Evolutionary conservation across 2,888 invertebrate species (phyloP), one percentile per base, ranked within the genome.

Genomic region (Sphecodes monilicornis): DNA sequence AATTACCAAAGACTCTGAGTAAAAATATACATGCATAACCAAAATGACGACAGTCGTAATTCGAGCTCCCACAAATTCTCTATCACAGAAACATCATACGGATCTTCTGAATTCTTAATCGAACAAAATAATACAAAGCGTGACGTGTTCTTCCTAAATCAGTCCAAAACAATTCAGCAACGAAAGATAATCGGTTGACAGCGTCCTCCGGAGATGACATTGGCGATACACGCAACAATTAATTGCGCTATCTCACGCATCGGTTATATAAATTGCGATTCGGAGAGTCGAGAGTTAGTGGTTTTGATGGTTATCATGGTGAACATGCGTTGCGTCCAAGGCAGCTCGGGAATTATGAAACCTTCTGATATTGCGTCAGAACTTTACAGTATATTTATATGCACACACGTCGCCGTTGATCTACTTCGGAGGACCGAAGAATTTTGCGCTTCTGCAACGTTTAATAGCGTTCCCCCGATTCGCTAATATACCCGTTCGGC

Each of bases 301-400:
- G 13, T 29, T 60, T 60, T 60, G 26, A 50, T 60, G 60, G 60
- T 29, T 60, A 60, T 26, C 29, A 29, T 60, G 26, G 60, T 60
- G 60, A 60, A 60, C 60, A 60, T 16, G 29, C 16, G 60, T 60
- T 64, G 29, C 64, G 32, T 60, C 64, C 64, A 32, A 32, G 32
- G 85, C 87, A 86, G 83, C 84, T 83, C 83, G 86, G 79, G 84
- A 18, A 90, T 93, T 93, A 90, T 86, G 92, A 92, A 93, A 93
- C n/a, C 13, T 29, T 88, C 90, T 83, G 64, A 60, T 76, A 79
- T 93, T 93, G 81, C 92, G 90, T 84, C 91, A 93, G 81, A 86
- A 86, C 82, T 81, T 89, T 91, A 90, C 91, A 91, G 60, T 60
- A 16, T 16, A 16, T 91, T 88, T 83, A 57, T 74, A 26, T 50